Evolutionary conservation across 2,113 vertebrate genomes (phyloP).

Genomic region (Pholis gunnellus): DNA sequence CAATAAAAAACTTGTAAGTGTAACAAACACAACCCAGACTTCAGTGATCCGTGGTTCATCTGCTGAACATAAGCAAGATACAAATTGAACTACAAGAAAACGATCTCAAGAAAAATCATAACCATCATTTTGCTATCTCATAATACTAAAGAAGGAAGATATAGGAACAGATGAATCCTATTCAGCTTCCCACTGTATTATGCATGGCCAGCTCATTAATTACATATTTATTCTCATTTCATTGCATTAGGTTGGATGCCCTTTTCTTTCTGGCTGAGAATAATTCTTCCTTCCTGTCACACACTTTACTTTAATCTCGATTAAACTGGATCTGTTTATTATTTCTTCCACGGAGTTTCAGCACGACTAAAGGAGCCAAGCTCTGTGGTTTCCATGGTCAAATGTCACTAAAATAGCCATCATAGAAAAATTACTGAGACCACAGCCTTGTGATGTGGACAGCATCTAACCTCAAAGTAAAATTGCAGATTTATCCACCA

Average conservation of each 20-base stretch:
- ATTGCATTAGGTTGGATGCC: constrained; percentile 12
- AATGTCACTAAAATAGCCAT: constrained; percentile 76
- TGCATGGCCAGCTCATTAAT: constrained; percentile 5
- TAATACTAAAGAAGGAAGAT: not conserved
- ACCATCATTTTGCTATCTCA: not conserved
- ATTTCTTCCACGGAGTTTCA: constrained; percentile 61
- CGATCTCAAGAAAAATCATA: not conserved
- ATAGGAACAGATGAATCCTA: not conserved
- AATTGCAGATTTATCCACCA: constrained; percentile 67
- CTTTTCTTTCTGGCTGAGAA: constrained; percentile 24
- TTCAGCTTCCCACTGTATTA: constrained; percentile 16
- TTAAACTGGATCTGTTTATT: constrained; percentile 65
- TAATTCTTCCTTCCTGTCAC: constrained; percentile 11
- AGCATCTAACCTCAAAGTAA: constrained; percentile 67
- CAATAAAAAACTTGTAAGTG: constrained; percentile 17
- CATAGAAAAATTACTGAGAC: constrained; percentile 61
- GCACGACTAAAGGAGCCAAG: constrained; percentile 29
- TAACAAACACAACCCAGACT: constrained; percentile 18
- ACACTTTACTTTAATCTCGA: constrained; percentile 55
- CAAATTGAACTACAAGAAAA: constrained; percentile 5
- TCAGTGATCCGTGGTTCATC: not conserved
- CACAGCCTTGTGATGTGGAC: constrained; percentile 74
- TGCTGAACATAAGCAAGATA: not conserved
- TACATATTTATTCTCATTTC: not conserved
- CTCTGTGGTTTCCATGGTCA: constrained; percentile 55